Evolutionary conservation across 2,888 invertebrate species (phyloP).

Genomic region (Asteroscopus sphinx): DNA sequence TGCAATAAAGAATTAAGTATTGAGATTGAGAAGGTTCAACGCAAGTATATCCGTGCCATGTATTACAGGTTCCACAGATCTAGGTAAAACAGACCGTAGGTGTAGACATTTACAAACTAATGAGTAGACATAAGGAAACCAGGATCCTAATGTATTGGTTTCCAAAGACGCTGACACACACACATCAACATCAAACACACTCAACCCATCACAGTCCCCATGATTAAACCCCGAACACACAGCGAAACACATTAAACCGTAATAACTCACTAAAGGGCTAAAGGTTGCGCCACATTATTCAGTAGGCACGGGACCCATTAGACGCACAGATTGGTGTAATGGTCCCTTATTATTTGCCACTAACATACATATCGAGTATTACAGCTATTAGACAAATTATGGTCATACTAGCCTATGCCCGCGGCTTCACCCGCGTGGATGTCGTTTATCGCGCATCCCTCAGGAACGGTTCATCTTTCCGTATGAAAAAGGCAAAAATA

Average conservation of each 20-base stretch:
- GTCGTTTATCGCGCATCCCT: too few relatives aligned
- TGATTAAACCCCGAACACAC: conserved; percentile 46
- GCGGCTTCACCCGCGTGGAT: too few relatives aligned
- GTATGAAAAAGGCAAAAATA: too few relatives aligned
- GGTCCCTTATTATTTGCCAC: conserved; percentile 49
- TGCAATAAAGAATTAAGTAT: too few relatives aligned
- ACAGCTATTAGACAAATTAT: conserved; percentile 20
- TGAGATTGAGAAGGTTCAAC: too few relatives aligned
- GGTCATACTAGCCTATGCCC: too few relatives aligned
- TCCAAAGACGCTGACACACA: neutral
- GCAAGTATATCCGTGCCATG: too few relatives aligned
- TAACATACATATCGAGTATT: conserved; percentile 34
- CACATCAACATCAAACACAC: conserved; percentile 7
- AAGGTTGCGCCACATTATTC: conserved; percentile 45
- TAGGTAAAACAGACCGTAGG: too few relatives aligned
- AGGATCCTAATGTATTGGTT: neutral
- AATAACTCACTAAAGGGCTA: conserved; percentile 32
- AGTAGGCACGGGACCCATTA: conserved; percentile 39
- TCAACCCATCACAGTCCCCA: conserved; percentile 16
- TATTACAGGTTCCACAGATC: too few relatives aligned
- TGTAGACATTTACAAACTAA: too few relatives aligned
- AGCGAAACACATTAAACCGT: conserved; percentile 27
- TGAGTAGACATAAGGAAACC: neutral
- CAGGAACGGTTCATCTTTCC: too few relatives aligned
- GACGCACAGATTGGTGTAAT: conserved; percentile 53